Base-by-base conservation (phyloP, 2,113 vertebrate genomes). In the Pampusana beccarii region DNA sequence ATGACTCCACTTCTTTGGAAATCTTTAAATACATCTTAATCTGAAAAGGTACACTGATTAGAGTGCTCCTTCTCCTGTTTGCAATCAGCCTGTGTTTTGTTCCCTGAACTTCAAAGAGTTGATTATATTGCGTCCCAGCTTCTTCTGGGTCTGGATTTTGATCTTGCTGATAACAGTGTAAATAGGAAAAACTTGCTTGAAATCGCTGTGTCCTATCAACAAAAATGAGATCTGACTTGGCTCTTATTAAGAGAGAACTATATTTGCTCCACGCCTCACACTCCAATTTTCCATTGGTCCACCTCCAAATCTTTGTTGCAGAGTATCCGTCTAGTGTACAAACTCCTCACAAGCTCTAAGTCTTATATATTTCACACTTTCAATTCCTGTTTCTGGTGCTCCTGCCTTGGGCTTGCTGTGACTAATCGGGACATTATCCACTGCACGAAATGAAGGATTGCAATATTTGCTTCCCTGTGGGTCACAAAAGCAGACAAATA, bases 101-200 rank as follows among this genome's bases (percentile, higher is more conserved):
- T 93, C 86, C 70, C 57, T 92, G 80, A 72, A 81, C 92, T 92
- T 95, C 95, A 96, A 93, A 93, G 88, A 44, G 53, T 10, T 96
- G 72, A 90, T 93, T 90, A 69, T 78, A 56, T 88, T 87, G 77
- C 51, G 46, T 65, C 40, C 83, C 86, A 69, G 69, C 36, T 88
- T 90, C 67, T 96, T 94, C 73, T 86, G 53, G 31, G 61, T 71
- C 86, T 91, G 83, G 44, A 65, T 93, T 92, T 95, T 93, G 70
- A 87, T 96, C 80, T 81, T 72, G 44, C 33, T 89, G 82, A 88
- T 96, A 92, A 86, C 19, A 44, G n/a, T 1, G 2, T 69, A 95
- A 93, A 72, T 87, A 86, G 44, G 44, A 72, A 90, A 94, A 96
- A 61, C 53, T 79, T 67, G 33, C 75, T 88, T 79, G 90, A 91